These are phyloP conservation scores for Gasterosteus nipponicus DNA, from an alignment of 2,113 vertebrate species.

Conservation along the genomic window DNA sequence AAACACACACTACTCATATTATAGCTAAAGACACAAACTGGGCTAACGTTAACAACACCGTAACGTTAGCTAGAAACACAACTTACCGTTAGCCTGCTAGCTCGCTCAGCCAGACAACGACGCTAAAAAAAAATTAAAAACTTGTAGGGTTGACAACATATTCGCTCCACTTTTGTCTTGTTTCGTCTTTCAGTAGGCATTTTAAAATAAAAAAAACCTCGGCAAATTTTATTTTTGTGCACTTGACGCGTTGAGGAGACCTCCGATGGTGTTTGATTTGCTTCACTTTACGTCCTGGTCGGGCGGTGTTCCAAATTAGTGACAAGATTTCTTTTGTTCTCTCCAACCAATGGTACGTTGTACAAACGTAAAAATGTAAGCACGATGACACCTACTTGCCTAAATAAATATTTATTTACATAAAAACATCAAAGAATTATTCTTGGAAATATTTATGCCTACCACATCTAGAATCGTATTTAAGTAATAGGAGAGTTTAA, in stretches of 20 bases:
- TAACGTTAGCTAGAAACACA: background rate
- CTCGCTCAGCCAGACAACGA: background rate
- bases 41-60: no score
- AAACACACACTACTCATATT: no score
- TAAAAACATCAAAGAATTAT: no score
- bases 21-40: no score
- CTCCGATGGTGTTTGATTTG: background rate
- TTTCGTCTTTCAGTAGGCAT: background rate
- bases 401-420: background rate
- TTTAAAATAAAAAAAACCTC: no score
- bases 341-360: no score
- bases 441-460: no score
- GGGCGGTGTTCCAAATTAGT: background rate
- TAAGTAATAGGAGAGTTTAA: no score
- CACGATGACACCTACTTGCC: background rate
- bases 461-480: no score
- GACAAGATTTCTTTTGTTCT: background rate
- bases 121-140: background rate
- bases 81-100: background rate
- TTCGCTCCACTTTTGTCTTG: background rate
- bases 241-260: no score
- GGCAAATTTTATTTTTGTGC: no score
- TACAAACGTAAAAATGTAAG: background rate
- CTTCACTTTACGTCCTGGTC: fast-evolving
- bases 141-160: background rate